phyloP scores from a whole-genome alignment of 2,888 invertebrate species.

The Pristionchus arcanus region DNA sequence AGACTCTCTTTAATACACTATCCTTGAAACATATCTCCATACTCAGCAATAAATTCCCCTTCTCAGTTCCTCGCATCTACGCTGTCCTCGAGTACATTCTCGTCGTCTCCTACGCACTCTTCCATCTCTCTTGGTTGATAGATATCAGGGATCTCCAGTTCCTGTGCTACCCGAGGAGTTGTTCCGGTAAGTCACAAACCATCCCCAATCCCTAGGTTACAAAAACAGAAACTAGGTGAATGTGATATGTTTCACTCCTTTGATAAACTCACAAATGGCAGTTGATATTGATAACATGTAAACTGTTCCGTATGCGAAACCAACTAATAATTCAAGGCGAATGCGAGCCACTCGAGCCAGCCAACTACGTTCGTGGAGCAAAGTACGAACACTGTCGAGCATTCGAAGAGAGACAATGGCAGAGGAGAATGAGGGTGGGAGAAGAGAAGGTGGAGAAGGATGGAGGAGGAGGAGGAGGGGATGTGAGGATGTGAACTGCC shows the following conservation, averaged over 20 bases:
- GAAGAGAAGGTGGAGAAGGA: background rate
- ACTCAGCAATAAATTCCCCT: background rate
- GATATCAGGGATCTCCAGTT: slow-evolving; percentile 67
- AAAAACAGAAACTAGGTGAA: too few species aligned
- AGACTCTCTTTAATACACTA: too few species aligned
- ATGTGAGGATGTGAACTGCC: background rate
- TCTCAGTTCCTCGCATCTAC: slow-evolving; percentile 63
- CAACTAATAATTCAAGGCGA: slow-evolving; percentile 55
- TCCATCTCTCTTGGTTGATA: slow-evolving; percentile 66
- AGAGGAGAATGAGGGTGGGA: slow-evolving; percentile 16
- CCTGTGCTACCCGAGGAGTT: slow-evolving; percentile 70
- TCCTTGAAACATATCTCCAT: background rate
- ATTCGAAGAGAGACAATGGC: slow-evolving; percentile 52
- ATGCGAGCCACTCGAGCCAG: slow-evolving; percentile 69
- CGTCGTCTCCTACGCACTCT: slow-evolving; percentile 63
- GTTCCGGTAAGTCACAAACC: slow-evolving; percentile 61
- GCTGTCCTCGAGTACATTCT: slow-evolving; percentile 68
- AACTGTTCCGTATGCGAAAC: too few species aligned
- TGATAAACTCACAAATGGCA: too few species aligned
- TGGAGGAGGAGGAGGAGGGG: background rate
- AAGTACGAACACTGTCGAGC: slow-evolving; percentile 64
- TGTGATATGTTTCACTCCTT: too few species aligned
- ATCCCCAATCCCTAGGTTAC: too few species aligned
- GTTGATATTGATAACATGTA: too few species aligned
- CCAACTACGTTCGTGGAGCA: slow-evolving; percentile 63